phyloP scores from a whole-genome alignment of 64 coral and sea anemone species.

The Montipora efflorescens region DNA sequence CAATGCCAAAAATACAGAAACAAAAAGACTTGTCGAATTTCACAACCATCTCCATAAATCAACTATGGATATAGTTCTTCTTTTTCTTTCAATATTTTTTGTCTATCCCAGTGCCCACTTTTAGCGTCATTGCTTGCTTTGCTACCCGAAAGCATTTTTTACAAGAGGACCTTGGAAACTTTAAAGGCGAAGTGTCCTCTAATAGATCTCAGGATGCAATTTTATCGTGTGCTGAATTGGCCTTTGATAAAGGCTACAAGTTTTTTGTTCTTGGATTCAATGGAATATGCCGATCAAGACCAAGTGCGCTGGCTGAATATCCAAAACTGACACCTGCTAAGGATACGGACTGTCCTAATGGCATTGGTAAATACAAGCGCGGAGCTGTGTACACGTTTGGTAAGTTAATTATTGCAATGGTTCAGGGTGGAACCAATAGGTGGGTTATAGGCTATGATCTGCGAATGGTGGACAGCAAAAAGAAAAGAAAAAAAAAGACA shows the following conservation, averaged over 20 bases:
- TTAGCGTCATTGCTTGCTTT: background rate
- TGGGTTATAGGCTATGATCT: no score
- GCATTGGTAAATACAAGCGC: background rate
- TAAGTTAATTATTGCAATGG: background rate
- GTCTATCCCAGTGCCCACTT: background rate
- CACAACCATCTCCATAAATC: no score
- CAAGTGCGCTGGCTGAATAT: background rate
- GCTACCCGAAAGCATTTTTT: background rate
- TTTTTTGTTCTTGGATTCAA: constrained; percentile 49
- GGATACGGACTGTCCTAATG: background rate
- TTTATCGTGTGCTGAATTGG: background rate
- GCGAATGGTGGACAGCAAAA: no score
- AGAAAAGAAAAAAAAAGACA: no score
- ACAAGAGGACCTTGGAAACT: background rate
- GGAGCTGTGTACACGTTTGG: constrained; percentile 17
- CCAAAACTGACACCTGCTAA: background rate
- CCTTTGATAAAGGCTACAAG: constrained; percentile 9
- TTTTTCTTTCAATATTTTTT: background rate
- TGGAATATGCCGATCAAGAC: constrained; percentile 27
- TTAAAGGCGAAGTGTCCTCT: background rate
- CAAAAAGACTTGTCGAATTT: background rate
- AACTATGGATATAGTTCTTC: no score
- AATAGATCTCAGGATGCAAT: background rate
- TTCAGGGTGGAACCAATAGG: no score
- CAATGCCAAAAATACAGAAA: background rate